Evolutionary conservation across 2,113 vertebrate species (phyloP), one percentile per base, ranked within the genome.

Genomic region (Grammomys surdaster): DNA sequence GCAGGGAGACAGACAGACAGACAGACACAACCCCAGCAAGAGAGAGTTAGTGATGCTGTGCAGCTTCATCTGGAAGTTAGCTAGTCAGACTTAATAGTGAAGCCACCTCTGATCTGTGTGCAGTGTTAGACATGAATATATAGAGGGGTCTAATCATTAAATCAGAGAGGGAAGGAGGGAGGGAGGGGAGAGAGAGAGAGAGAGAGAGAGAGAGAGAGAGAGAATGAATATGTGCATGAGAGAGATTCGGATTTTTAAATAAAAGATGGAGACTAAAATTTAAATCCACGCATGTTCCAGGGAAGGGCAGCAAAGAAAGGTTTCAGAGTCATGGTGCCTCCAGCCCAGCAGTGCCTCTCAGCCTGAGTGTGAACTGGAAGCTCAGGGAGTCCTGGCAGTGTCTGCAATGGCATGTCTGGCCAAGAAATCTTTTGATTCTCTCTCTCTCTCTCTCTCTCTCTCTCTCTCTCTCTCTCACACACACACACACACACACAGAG

Each of bases 321-420:
- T 2, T 81, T 88, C 73, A 46, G 91, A 85, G 16, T 2, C 33
- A 43, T 28, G 48, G 22, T 20, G 26, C 0, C 91, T 96, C n/a
- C n/a, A 65, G 92, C 48, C 96, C 89, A 89, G 95, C 88, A 96
- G 84, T 8, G 1, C 4, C 33, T 56, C 63, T 8, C 4, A 6
- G 20, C 7, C 67, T 5, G 10, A 56, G 46, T 48, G 40, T 6
- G 12, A 36, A 51, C 24, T 22, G 13, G 40, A 78, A 31, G 77
- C 13, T 12, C 46, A 17, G 5, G 14, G 10, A 1, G 5, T 72
- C 77, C 58, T 48, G 48, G 98, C 99, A 98, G 99, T 99, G 99
- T 98, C 98, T 98, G 98, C 98, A 98, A 99, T 98, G 98, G 98
- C 98, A 98, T 98, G 98, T 98, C 98, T 98, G 98, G 98, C 97